These are phyloP conservation scores for Frankliniella intonsa DNA, from an alignment of 2,888 invertebrate genomes.

Conservation along the genomic window DNA sequence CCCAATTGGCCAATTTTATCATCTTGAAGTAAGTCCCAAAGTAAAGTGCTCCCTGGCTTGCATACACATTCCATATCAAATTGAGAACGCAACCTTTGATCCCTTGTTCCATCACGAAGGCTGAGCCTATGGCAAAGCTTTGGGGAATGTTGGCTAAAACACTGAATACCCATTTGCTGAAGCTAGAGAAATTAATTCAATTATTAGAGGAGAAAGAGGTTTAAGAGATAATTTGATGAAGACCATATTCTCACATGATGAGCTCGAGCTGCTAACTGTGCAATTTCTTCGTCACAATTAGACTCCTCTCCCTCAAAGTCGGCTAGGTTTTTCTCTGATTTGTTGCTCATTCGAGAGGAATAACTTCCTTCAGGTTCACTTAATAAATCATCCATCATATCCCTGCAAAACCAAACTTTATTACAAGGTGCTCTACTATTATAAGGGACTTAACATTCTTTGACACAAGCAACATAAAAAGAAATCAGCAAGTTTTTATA, in stretches of 20 bases:
- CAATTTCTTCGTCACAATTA: constrained; percentile 75
- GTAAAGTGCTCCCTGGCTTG: constrained; percentile 82
- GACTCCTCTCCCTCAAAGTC: constrained; percentile 91
- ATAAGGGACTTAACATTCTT: too few species aligned
- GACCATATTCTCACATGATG: constrained; percentile 48
- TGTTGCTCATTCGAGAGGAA: constrained; percentile 87
- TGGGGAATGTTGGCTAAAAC: constrained; percentile 36
- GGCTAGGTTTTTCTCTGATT: constrained; percentile 90
- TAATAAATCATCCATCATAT: constrained; percentile 59
- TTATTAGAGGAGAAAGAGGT: not conserved
- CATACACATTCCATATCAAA: constrained; percentile 72
- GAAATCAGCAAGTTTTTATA: too few species aligned
- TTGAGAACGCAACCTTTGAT: constrained; percentile 45
- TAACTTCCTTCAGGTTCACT: constrained; percentile 64
- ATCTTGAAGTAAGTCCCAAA: constrained; percentile 93
- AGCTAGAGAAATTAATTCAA: not conserved
- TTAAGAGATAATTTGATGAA: not conserved
- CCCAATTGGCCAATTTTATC: constrained; percentile 81
- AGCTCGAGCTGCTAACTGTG: constrained; percentile 49
- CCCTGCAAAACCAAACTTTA: constrained; percentile 46
- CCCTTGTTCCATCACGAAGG: constrained; percentile 37
- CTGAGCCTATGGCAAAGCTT: not conserved
- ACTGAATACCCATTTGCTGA: constrained; percentile 21
- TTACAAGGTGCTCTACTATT: not conserved
- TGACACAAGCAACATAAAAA: too few species aligned